phyloP scores from a whole-genome alignment of 2,113 vertebrate genomes.

The Heterochromis multidens region DNA sequence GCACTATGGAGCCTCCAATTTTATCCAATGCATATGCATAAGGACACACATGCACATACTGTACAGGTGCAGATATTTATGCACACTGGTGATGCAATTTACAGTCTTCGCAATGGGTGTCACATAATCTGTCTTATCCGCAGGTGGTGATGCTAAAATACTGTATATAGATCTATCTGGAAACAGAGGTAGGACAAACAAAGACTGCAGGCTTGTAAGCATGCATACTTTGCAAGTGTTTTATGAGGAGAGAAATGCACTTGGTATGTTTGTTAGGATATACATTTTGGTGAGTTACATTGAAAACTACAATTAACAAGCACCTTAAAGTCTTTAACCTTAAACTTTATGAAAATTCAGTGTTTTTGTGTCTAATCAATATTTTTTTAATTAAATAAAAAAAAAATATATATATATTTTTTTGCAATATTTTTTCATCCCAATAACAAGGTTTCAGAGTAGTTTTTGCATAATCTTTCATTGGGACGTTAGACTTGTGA shows the following conservation, averaged over 20 bases:
- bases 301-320: no score
- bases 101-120: background rate
- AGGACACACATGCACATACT: background rate
- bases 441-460: background rate
- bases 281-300: background rate
- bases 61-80: background rate
- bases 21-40: background rate
- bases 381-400: no score
- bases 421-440: no score
- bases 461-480: background rate
- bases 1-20: background rate
- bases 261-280: background rate
- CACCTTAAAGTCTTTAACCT: no score
- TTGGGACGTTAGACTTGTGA: background rate
- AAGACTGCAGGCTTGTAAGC: background rate
- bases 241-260: background rate
- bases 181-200: background rate
- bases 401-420: no score
- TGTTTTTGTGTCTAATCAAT: background rate
- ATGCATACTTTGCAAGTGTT: background rate
- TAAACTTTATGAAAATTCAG: background rate
- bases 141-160: background rate
- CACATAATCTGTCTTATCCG: background rate
- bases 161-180: background rate
- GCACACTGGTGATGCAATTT: background rate